Percentiles rank a stretch among this genome's conserved stretches.
Conservation (phyloP, 2,888 invertebrate genomes). For the Podabrus alpinus region DNA sequence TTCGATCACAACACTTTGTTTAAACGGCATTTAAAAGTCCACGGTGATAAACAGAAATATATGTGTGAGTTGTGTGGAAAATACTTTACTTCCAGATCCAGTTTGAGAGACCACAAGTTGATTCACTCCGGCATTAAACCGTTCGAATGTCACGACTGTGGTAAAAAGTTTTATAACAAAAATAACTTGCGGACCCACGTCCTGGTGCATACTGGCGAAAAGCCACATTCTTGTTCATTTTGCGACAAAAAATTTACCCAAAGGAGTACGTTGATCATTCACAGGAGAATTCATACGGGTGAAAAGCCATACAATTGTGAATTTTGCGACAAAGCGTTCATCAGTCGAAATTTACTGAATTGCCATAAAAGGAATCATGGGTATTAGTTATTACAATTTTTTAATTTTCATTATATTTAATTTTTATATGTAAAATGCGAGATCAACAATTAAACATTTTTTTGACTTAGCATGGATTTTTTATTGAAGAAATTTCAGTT, state of each 20-base stretch:
- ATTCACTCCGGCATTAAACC: slow-evolving; percentile 55
- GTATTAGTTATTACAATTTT: background rate
- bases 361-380: background rate
- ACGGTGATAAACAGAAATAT: background rate
- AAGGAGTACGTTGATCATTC: slow-evolving; percentile 57
- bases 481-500: too few species aligned
- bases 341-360: slow-evolving; percentile 42
- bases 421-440: too few species aligned
- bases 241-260: slow-evolving; percentile 18
- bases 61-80: slow-evolving; percentile 58
- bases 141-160: slow-evolving; percentile 51
- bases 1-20: background rate
- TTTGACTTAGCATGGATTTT: too few species aligned
- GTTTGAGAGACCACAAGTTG: slow-evolving; percentile 38
- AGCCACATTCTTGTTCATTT: slow-evolving; percentile 42
- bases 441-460: too few species aligned
- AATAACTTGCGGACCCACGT: slow-evolving; percentile 24
- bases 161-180: slow-evolving; percentile 33
- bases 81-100: slow-evolving; percentile 55
- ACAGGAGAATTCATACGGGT: slow-evolving; percentile 49
- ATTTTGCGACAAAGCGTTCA: slow-evolving; percentile 43
- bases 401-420: too few species aligned
- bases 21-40: background rate
- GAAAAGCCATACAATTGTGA: slow-evolving; percentile 60
- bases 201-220: slow-evolving; percentile 52